Evolutionary conservation across 2,113 vertebrate species (phyloP).

Genomic region (Coturnix japonica): DNA sequence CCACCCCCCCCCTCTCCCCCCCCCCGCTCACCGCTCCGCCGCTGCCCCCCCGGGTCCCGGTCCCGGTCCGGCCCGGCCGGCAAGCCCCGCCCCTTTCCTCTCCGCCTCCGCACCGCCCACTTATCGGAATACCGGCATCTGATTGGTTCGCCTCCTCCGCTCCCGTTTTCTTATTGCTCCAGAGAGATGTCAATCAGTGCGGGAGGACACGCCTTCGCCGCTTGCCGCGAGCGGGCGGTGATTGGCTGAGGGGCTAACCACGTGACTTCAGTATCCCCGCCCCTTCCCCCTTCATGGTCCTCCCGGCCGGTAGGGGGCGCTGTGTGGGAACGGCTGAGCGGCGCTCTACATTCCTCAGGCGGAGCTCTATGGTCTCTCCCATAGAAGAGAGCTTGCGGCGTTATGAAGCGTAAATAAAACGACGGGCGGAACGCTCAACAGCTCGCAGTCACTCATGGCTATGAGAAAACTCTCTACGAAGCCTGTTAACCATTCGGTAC

Average conservation of each 20-base stretch:
- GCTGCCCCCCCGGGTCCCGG: not conserved
- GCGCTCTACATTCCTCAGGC: no score
- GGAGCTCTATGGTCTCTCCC: not conserved
- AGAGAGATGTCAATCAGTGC: not conserved
- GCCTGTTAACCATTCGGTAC: no score
- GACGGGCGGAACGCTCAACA: no score
- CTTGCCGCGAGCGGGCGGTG: not conserved
- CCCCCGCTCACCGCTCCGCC: not conserved
- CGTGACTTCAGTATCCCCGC: not conserved
- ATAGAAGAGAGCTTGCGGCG: not conserved
- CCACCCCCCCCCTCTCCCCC: not conserved
- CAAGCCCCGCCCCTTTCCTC: not conserved
- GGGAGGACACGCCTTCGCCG: not conserved
- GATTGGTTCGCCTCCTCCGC: not conserved
- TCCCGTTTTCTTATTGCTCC: not conserved
- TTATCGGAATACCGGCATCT: not conserved
- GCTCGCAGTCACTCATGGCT: no score
- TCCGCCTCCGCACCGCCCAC: not conserved
- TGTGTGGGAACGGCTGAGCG: no score
- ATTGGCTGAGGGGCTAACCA: not conserved
- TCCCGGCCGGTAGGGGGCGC: not conserved
- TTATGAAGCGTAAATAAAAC: no score
- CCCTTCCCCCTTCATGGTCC: not conserved
- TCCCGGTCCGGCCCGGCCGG: not conserved
- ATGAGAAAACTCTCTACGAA: no score